Conservation (phyloP, 2,797 vertebrate species). For the Brachyrhaphis roseni region DNA sequence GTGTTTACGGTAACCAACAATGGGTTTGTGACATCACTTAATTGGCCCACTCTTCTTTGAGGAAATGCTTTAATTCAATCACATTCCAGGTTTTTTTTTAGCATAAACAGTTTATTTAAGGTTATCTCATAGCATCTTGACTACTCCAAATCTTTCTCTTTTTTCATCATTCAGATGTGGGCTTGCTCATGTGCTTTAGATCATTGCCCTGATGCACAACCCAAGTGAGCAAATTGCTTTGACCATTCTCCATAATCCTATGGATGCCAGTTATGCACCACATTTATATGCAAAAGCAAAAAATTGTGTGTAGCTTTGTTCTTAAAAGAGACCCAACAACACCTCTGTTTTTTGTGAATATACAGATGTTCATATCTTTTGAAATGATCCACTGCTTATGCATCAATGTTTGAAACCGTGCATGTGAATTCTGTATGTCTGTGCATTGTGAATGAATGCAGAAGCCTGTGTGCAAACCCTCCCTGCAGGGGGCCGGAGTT, state of each 20-base stretch:
- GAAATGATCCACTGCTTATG: conserved; percentile 11
- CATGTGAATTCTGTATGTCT: not conserved
- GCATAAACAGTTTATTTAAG: not conserved
- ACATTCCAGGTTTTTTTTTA: not conserved
- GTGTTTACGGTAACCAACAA: not conserved
- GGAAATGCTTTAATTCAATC: not conserved
- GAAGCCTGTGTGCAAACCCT: conserved; percentile 35
- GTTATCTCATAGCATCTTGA: not conserved
- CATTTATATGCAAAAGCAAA: not conserved
- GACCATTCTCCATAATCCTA: not conserved
- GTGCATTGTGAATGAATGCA: conserved; percentile 33
- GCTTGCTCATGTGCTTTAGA: not conserved
- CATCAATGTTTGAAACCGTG: conserved; percentile 29
- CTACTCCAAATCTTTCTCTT: not conserved
- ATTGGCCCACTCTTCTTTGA: not conserved
- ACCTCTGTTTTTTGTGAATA: conserved; percentile 40
- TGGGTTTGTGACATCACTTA: not conserved
- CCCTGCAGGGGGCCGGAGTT: conserved; percentile 58
- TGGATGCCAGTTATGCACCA: not conserved
- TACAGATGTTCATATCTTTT: conserved; percentile 33
- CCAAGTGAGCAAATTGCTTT: not conserved
- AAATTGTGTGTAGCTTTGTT: not conserved
- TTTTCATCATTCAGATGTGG: not conserved
- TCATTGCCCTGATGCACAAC: not conserved
- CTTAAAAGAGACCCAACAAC: conserved; percentile 39